Evolutionary conservation across 2,888 invertebrate genomes (phyloP).

Genomic region (Pristionchus fissidentatus): DNA sequence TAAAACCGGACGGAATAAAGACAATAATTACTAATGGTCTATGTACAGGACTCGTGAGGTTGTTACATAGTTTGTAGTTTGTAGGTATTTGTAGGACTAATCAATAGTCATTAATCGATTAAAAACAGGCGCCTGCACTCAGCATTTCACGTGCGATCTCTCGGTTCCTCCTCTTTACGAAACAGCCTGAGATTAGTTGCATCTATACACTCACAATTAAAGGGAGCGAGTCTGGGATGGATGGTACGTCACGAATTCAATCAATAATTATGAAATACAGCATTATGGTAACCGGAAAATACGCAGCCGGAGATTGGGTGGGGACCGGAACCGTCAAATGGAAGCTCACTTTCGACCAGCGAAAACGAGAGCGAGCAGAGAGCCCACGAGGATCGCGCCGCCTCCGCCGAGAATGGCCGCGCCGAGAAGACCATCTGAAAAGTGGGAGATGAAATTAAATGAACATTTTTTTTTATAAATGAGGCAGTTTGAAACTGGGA

Average conservation of each 20-base stretch:
- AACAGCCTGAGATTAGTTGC: constrained; percentile 27
- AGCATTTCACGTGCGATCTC: neutral
- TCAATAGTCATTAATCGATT: neutral
- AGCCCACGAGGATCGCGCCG: constrained; percentile 66
- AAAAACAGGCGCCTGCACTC: neutral
- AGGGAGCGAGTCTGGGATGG: neutral
- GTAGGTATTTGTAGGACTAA: neutral
- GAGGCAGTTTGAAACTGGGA: too few relatives aligned
- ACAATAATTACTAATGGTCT: constrained; percentile 19
- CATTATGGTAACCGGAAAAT: neutral
- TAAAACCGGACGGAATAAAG: neutral
- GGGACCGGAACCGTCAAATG: neutral
- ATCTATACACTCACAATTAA: constrained; percentile 6
- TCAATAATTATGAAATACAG: neutral
- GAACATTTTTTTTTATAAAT: too few relatives aligned
- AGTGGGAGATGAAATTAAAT: too few relatives aligned
- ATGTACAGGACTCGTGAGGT: constrained; percentile 32
- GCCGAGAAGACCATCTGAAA: constrained; percentile 71
- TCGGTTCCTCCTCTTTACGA: constrained; percentile 28
- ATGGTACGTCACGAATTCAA: neutral
- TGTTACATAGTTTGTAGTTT: constrained; percentile 8
- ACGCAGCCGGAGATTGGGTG: neutral
- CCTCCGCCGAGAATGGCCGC: constrained; percentile 72
- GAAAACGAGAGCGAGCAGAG: constrained; percentile 62
- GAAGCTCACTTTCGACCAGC: constrained; percentile 48